These are phyloP conservation scores for Marcusenius ussheri DNA, from an alignment of 2,113 vertebrate species.

Conservation along the genomic window DNA sequence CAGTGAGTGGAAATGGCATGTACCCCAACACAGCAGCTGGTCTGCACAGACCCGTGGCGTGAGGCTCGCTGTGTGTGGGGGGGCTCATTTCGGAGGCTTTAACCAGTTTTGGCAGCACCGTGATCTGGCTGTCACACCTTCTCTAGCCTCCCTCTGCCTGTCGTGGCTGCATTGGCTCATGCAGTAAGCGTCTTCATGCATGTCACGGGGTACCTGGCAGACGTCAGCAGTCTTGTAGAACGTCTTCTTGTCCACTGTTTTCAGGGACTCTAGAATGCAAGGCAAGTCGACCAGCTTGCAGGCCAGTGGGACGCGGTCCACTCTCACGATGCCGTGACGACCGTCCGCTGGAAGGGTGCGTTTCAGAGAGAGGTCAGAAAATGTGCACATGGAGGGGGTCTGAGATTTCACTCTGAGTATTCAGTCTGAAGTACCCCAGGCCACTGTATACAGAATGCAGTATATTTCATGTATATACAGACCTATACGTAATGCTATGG, in stretches of 20 bases:
- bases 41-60: background rate
- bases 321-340: slow-evolving; percentile 79
- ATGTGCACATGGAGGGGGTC: background rate
- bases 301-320: slow-evolving; percentile 77
- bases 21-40: background rate
- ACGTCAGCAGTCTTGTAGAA: slow-evolving; percentile 94
- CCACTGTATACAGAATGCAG: background rate
- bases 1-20: background rate
- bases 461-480: background rate
- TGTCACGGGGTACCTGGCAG: slow-evolving; percentile 73
- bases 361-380: background rate
- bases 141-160: background rate
- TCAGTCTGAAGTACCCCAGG: background rate
- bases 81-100: background rate
- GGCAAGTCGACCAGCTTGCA: slow-evolving; percentile 91
- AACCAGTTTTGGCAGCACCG: slow-evolving; percentile 1
- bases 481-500: background rate
- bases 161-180: background rate
- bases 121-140: slow-evolving; percentile 1
- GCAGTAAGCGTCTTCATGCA: background rate
- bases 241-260: slow-evolving; percentile 87
- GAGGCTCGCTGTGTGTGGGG: background rate
- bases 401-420: background rate
- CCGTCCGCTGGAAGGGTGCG: slow-evolving; percentile 64
- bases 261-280: slow-evolving; percentile 80